A percentile compares a stretch with the other conserved stretches of the same genome.
Conservation (phyloP, 2,113 vertebrate species). For the Isurus oxyrinchus region DNA sequence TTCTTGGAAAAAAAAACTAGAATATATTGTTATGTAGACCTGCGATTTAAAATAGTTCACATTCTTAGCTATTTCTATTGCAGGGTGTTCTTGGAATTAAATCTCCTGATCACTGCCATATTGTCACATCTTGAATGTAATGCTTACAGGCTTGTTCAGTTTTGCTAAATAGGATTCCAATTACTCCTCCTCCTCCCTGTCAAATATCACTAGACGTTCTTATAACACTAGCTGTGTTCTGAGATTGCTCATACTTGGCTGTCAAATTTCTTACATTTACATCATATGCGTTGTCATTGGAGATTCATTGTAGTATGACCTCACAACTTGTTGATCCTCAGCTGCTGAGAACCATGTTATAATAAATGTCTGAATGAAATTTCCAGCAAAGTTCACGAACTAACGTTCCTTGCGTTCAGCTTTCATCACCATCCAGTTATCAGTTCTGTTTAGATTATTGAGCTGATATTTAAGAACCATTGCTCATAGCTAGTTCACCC, state of each 20-base stretch:
- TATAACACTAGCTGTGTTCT: too few species aligned
- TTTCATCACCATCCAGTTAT: neutral
- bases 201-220: neutral
- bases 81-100: neutral
- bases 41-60: neutral
- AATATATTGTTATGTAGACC: neutral
- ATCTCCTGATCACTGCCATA: neutral
- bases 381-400: neutral
- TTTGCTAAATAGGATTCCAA: neutral
- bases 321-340: neutral
- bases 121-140: neutral
- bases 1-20: neutral
- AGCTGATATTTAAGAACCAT: neutral
- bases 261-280: neutral
- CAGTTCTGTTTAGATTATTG: neutral
- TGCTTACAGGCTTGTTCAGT: neutral
- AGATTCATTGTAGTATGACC: neutral
- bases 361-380: neutral
- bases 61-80: neutral
- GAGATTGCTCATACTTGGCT: neutral
- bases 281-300: neutral
- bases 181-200: neutral
- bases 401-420: neutral
- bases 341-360: neutral
- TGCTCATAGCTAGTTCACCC: neutral